These are phyloP conservation scores for Gibbula magus DNA, from an alignment of 2,888 invertebrate genomes.

Conservation along the genomic window DNA sequence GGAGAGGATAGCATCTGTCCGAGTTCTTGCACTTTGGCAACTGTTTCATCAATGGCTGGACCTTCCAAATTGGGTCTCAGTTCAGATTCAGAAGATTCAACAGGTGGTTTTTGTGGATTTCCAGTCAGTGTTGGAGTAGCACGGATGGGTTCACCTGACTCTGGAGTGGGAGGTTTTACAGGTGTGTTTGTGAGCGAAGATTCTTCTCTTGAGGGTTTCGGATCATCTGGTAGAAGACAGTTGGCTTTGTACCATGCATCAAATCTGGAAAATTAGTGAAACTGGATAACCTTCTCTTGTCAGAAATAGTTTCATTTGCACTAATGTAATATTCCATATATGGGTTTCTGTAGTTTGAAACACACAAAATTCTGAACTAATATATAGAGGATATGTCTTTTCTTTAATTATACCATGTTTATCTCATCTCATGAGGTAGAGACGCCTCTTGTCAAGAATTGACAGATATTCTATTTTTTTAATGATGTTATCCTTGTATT, in stretches of 20 bases:
- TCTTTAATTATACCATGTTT: no score
- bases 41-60: neutral
- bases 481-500: no score
- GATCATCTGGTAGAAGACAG: neutral
- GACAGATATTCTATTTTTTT: no score
- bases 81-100: neutral
- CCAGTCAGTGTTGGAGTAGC: neutral
- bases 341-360: neutral
- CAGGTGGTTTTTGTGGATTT: neutral
- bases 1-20: neutral
- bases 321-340: no score
- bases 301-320: no score
- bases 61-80: no score
- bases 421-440: no score
- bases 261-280: neutral
- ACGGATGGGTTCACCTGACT: neutral
- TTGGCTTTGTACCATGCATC: constrained; percentile 53
- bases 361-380: no score
- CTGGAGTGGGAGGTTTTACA: neutral
- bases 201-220: neutral
- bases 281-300: no score
- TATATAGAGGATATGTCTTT: no score
- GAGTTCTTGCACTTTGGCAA: neutral
- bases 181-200: neutral
- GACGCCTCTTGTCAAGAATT: no score